Conservation (phyloP, 2,113 vertebrate genomes). For the Sialia sialis region DNA sequence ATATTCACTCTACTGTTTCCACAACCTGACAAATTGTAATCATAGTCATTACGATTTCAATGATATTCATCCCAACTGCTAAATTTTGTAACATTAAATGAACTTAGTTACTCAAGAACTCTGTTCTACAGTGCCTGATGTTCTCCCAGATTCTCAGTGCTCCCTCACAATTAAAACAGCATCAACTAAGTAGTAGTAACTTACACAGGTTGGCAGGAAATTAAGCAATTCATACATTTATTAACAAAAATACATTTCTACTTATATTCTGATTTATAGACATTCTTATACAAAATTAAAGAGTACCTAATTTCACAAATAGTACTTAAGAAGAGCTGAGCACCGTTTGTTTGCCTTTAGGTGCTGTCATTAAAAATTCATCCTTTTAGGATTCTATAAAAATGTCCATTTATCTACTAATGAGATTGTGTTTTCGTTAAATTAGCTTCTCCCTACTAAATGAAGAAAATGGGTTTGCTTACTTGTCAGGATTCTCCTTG, state of each 20-base stretch:
- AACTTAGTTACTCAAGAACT: neutral
- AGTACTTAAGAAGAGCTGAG: neutral
- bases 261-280: neutral
- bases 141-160: neutral
- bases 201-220: neutral
- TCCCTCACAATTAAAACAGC: neutral
- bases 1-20: neutral
- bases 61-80: neutral
- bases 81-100: neutral
- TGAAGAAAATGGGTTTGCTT: slow-evolving; percentile 42
- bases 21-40: neutral
- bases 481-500: slow-evolving; percentile 81
- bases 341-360: neutral
- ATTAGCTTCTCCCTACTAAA: neutral
- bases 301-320: neutral
- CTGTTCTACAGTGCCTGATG: neutral
- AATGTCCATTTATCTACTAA: neutral
- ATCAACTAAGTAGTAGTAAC: neutral
- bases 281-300: neutral
- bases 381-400: neutral
- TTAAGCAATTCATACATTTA: neutral
- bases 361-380: neutral
- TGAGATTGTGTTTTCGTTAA: neutral
- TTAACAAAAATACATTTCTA: neutral
- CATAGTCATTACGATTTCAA: neutral